These are phyloP conservation scores for Passer montanus DNA, from an alignment of 2,113 vertebrate species.

Conservation along the genomic window DNA sequence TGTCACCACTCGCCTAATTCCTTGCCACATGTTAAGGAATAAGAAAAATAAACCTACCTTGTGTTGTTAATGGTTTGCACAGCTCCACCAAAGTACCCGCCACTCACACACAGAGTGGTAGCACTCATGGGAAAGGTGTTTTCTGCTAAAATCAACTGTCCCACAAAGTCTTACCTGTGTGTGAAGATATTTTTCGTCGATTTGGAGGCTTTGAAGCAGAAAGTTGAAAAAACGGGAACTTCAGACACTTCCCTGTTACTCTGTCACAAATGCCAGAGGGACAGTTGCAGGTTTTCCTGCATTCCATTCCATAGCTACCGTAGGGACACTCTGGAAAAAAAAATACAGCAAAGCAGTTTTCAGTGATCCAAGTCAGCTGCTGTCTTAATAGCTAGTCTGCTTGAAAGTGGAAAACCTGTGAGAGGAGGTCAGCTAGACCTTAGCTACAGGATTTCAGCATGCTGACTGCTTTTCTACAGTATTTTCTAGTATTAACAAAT, in stretches of 20 bases:
- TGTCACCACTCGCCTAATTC: background rate
- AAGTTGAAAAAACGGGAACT: constrained; percentile 87
- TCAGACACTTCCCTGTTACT: constrained; percentile 89
- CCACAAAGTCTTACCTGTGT: constrained; percentile 75
- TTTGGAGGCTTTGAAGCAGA: constrained; percentile 72
- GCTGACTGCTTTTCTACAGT: background rate
- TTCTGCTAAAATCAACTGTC: background rate
- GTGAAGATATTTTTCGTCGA: constrained; percentile 73
- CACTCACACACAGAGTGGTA: accelerated
- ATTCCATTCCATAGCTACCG: constrained; percentile 91
- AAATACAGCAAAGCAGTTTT: background rate
- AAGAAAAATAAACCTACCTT: background rate
- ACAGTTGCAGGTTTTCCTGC: constrained; percentile 89
- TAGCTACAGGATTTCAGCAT: background rate
- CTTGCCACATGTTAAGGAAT: background rate
- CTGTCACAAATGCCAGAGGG: constrained; percentile 92
- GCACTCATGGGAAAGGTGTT: background rate
- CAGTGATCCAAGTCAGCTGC: background rate
- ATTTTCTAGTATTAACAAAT: background rate
- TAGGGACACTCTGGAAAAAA: constrained; percentile 86
- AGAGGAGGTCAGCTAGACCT: background rate
- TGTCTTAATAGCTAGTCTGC: background rate
- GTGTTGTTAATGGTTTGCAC: background rate
- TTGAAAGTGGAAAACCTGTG: background rate
- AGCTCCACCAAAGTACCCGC: background rate